Conservation (phyloP, 2,888 invertebrate species). For the Agrotis exclamationis region DNA sequence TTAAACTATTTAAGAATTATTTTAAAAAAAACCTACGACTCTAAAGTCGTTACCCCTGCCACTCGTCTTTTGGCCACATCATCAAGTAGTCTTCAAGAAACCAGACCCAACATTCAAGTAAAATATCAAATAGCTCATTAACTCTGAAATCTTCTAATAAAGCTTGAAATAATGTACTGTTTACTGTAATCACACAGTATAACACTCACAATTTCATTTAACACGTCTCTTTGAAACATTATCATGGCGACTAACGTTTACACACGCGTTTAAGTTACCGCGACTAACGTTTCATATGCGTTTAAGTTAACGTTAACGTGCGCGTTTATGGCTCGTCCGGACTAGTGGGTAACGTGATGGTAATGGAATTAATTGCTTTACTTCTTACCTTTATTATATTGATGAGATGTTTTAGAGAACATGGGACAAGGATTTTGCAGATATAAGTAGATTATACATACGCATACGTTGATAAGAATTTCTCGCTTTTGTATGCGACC, state of each 20-base stretch:
- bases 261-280: conserved; percentile 33
- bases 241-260: conserved; percentile 46
- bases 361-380: conserved; percentile 39
- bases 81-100: background rate
- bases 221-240: conserved; percentile 36
- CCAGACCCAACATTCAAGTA: background rate
- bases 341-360: conserved; percentile 13
- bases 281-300: conserved; percentile 41
- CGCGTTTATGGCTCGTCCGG: background rate
- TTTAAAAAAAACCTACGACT: too few relatives aligned
- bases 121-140: conserved; percentile 42
- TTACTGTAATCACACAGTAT: conserved; percentile 37
- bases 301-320: conserved; percentile 20
- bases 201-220: conserved; percentile 31
- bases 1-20: too few relatives aligned
- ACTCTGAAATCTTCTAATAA: conserved; percentile 35
- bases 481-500: too few relatives aligned
- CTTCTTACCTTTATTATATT: conserved; percentile 22
- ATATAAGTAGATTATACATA: too few relatives aligned
- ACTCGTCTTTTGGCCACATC: too few relatives aligned
- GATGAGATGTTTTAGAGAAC: background rate
- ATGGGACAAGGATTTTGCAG: background rate
- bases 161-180: conserved; percentile 40
- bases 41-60: too few relatives aligned
- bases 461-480: too few relatives aligned